Evolutionary conservation across 1,140 invertebrate species (phyloP), one percentile per base, ranked within the genome.

Genomic region (Drosophila bifasciata): DNA sequence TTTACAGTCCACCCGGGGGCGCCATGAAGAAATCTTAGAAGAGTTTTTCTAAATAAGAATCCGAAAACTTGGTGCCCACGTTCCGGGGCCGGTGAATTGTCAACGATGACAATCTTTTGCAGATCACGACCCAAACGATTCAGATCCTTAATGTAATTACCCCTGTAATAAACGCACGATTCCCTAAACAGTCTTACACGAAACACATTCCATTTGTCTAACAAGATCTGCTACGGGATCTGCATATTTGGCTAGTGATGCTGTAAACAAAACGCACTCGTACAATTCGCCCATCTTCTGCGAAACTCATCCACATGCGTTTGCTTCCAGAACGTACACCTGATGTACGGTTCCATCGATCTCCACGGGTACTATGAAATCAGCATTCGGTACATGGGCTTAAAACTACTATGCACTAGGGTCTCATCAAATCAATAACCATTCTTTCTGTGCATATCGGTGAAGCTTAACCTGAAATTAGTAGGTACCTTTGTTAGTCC

Each of bases 381-480:
- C 99, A 64, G 99, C 98, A 94, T 99, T 99, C 93, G 97, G 98
- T 91, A n/a, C n/a, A 99, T 99, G 53, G 98, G 98, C 95, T 99
- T 99, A 94, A 99, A 99, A 89, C 98, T 99, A 93, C 98, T 99
- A 94, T 99, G 99, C 89, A 99, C 99, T 92, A 99, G 94, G 39
- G 99, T 99, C 93, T 99, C 99, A 93, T 99, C 99, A 99, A 94
- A 94, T 99, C 99, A 92, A 99, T 99, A 83, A 99, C 98, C 95
- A 99, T 97, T 99, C 92, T 99, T 99, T 93, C 98, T 99, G 93
- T 98, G 96, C 94, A 96, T 96, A 92, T 99, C 98, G 92, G 97
- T 95, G 89, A 97, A n/a, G 96, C 92, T 95, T 94, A 64, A 97
- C 94, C 67, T 96, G 95, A 73, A 98, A 97, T n/a, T 88, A 99